Evolutionary conservation across 2,113 vertebrate genomes (phyloP).

Genomic region (Eublepharis macularius): DNA sequence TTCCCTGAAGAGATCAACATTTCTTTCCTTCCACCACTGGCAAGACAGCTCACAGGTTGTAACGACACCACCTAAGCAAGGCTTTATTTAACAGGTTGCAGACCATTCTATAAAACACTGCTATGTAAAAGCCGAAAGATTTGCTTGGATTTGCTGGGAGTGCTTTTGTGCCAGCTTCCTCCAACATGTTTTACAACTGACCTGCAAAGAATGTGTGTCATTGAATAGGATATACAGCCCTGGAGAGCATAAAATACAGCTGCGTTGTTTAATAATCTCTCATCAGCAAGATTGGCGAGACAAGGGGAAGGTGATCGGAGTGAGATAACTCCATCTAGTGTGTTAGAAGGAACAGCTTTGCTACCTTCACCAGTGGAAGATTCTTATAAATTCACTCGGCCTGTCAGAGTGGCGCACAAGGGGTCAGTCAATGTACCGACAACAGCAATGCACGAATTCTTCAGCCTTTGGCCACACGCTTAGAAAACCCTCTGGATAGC

Average conservation of each 20-base stretch:
- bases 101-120: not conserved
- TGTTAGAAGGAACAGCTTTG: slow-evolving; percentile 35
- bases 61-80: not conserved
- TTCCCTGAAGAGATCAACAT: not conserved
- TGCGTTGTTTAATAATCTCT: slow-evolving; percentile 62
- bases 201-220: slow-evolving; percentile 72
- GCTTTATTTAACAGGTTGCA: not conserved
- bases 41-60: not conserved
- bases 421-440: slow-evolving; percentile 73
- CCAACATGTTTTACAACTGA: slow-evolving; percentile 65
- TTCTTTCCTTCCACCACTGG: not conserved
- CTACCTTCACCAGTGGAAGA: slow-evolving; percentile 68
- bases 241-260: slow-evolving; percentile 62
- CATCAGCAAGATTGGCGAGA: slow-evolving; percentile 23
- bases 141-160: not conserved
- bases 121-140: not conserved
- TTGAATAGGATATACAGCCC: slow-evolving; percentile 55
- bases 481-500: slow-evolving; percentile 73
- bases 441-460: slow-evolving; percentile 71
- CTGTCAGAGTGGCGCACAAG: slow-evolving; percentile 63
- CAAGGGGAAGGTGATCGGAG: slow-evolving; percentile 52
- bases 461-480: slow-evolving; percentile 75
- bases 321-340: slow-evolving; percentile 52
- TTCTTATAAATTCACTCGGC: slow-evolving; percentile 70
- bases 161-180: slow-evolving; percentile 59